Conservation (phyloP, 2,888 invertebrate genomes). For the Diloba caeruleocephala region DNA sequence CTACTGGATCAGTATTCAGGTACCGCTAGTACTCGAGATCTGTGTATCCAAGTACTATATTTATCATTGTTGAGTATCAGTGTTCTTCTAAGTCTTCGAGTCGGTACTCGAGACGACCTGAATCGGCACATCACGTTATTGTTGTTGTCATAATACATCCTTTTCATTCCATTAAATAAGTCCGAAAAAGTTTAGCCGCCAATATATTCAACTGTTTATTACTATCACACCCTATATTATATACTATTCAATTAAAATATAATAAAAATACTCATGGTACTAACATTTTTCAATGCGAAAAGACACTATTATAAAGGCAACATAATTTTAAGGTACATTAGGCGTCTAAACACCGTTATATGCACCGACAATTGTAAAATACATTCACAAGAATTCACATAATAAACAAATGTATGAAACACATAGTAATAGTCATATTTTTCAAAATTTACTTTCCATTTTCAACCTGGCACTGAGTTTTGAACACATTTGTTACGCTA, state of each 20-base stretch:
- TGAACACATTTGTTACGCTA: slow-evolving; percentile 73
- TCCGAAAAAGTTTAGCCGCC: slow-evolving; percentile 36
- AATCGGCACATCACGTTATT: no score
- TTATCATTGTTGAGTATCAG: slow-evolving; percentile 11
- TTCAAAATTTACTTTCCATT: slow-evolving; percentile 59
- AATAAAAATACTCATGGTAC: slow-evolving; percentile 49
- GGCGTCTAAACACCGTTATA: slow-evolving; percentile 55
- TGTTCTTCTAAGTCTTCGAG: no score
- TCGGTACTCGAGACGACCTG: no score
- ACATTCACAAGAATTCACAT: slow-evolving; percentile 35
- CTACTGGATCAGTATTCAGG: no score
- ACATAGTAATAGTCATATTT: slow-evolving; percentile 54
- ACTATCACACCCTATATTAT: slow-evolving; percentile 30
- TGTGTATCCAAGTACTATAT: no score
- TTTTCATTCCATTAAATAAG: slow-evolving; percentile 23
- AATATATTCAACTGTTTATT: slow-evolving; percentile 25
- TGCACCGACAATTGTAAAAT: slow-evolving; percentile 24
- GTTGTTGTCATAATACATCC: slow-evolving; percentile 3
- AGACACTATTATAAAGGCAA: slow-evolving; percentile 56
- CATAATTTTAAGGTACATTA: slow-evolving; percentile 44
- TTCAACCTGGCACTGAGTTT: slow-evolving; percentile 68
- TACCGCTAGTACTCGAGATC: no score
- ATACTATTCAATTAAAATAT: slow-evolving; percentile 34
- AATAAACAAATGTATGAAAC: slow-evolving; percentile 50
- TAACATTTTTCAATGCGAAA: slow-evolving; percentile 39